Evolutionary conservation across 2,888 invertebrate species (phyloP).

Genomic region (Drosophila sordidapex): DNA sequence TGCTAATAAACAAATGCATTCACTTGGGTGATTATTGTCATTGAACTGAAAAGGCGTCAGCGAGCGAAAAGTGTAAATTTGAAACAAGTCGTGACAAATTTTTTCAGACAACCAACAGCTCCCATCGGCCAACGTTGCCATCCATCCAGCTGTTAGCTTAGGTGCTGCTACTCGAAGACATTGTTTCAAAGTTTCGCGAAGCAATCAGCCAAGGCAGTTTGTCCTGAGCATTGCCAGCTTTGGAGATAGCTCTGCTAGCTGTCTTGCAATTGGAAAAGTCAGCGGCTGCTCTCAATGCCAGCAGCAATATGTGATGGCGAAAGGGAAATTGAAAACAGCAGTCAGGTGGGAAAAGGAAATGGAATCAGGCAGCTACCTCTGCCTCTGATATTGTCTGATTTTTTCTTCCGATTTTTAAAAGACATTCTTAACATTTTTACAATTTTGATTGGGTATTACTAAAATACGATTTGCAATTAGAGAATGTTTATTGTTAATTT

Average conservation of each 20-base stretch:
- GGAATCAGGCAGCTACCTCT: conserved; percentile 57
- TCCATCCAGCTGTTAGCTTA: conserved; percentile 57
- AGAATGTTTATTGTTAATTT: not conserved
- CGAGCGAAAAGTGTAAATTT: conserved; percentile 50
- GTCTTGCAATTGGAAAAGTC: conserved; percentile 75
- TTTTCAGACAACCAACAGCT: conserved; percentile 7
- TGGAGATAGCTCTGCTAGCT: conserved; percentile 1
- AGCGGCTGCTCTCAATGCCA: conserved; percentile 73
- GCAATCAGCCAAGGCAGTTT: conserved; percentile 62
- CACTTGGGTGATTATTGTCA: conserved; percentile 70
- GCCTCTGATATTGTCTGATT: not conserved
- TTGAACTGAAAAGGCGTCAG: conserved; percentile 62
- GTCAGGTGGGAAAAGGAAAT: conserved; percentile 66
- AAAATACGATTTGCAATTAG: conserved; percentile 18
- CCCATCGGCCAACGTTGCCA: not conserved
- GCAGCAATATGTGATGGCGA: conserved; percentile 47
- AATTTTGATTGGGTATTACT: conserved; percentile 9
- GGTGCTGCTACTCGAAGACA: conserved; percentile 51
- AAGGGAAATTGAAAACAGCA: conserved; percentile 67
- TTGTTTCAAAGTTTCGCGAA: conserved; percentile 72
- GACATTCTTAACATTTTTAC: conserved; percentile 11
- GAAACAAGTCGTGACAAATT: conserved; percentile 47
- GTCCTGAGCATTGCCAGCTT: conserved; percentile 23
- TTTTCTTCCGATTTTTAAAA: conserved; percentile 22
- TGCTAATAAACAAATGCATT: conserved; percentile 71